Percentiles rank a stretch among this genome's conserved stretches.
Conservation (phyloP, 2,797 vertebrate species). For the Streptopelia turtur region DNA sequence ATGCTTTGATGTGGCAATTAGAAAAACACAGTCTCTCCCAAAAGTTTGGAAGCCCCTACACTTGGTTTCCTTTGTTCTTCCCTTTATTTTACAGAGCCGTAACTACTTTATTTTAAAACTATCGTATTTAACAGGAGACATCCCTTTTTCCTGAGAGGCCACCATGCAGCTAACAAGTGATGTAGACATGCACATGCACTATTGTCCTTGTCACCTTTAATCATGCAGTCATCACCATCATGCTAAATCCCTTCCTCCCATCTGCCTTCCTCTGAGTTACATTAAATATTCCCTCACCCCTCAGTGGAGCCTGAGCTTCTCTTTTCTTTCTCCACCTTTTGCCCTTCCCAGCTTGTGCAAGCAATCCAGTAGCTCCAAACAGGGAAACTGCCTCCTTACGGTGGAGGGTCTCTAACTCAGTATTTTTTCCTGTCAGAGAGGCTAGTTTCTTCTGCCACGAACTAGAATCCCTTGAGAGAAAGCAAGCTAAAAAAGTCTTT, state of each 20-base stretch:
- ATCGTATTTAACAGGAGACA: not conserved
- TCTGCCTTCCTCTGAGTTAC: not conserved
- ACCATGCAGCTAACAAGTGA: not conserved
- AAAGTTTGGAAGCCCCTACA: not conserved
- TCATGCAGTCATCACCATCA: not conserved
- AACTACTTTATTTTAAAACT: not conserved
- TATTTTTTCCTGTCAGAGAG: not conserved
- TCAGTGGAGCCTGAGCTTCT: not conserved
- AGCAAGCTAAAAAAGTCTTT: slow-evolving; percentile 19
- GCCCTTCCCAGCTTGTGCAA: not conserved
- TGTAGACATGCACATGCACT: not conserved
- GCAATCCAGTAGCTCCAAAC: not conserved
- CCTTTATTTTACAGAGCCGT: not conserved
- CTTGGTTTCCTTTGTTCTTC: not conserved
- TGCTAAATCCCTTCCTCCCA: not conserved
- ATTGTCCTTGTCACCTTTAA: slow-evolving; percentile 28
- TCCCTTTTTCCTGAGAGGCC: not conserved
- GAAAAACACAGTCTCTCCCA: not conserved
- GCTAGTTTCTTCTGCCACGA: not conserved
- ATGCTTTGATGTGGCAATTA: not conserved
- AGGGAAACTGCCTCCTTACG: not conserved
- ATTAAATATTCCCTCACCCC: not conserved
- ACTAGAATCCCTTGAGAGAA: slow-evolving; percentile 20
- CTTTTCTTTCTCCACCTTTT: not conserved
- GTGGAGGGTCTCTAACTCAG: not conserved